Conservation (phyloP, 1,140 invertebrate species). For the Drosophila rufa region DNA sequence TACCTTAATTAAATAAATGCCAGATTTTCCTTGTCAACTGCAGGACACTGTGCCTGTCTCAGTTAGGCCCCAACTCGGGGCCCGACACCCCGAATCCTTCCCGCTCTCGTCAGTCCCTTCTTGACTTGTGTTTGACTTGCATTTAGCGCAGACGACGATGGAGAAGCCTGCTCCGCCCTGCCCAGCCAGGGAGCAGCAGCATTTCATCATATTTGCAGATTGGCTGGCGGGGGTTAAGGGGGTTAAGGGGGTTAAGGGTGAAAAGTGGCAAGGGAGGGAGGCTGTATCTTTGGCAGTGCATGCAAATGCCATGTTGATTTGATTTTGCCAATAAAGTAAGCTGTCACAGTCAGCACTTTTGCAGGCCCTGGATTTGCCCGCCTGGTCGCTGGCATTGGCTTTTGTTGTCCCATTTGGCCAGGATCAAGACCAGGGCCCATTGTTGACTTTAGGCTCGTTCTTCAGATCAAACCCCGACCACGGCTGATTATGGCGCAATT, state of each 20-base stretch:
- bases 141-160: slow-evolving; percentile 74
- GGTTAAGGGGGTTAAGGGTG: neutral
- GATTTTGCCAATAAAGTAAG: slow-evolving; percentile 83
- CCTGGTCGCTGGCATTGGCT: slow-evolving; percentile 34
- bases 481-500: slow-evolving; percentile 81
- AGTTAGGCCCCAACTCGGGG: neutral
- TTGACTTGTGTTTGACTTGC: slow-evolving; percentile 79
- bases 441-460: slow-evolving; percentile 67
- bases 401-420: slow-evolving; percentile 45
- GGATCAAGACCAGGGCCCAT: slow-evolving; percentile 49
- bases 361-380: slow-evolving; percentile 16
- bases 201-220: slow-evolving; percentile 69
- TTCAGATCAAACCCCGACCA: slow-evolving; percentile 13
- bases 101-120: slow-evolving; percentile 15
- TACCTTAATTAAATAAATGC: too few relatives aligned
- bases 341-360: slow-evolving; percentile 83
- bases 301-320: slow-evolving; percentile 83
- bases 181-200: slow-evolving; percentile 4
- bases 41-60: slow-evolving; percentile 7
- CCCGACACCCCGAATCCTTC: slow-evolving; percentile 2
- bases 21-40: neutral
- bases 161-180: slow-evolving; percentile 12
- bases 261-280: neutral
- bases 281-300: slow-evolving; percentile 75
- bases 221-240: slow-evolving; percentile 21